phyloP scores from a whole-genome alignment of 2,888 invertebrate species.

The Marronus borbonicus region DNA sequence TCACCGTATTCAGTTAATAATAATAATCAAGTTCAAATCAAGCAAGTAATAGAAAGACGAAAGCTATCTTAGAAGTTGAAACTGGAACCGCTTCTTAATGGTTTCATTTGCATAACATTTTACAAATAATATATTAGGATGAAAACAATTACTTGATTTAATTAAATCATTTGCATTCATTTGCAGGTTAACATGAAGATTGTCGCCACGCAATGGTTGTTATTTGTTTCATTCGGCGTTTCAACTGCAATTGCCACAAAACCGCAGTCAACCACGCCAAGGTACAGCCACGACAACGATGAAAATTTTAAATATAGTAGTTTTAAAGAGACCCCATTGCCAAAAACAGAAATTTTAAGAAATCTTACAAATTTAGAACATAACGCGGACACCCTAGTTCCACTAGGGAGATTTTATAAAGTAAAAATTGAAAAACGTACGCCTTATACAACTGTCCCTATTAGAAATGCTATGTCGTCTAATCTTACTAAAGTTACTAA shows the following conservation, averaged over 20 bases:
- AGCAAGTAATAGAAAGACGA: no score
- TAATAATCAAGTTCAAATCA: no score
- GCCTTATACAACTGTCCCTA: neutral
- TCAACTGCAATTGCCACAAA: conserved; percentile 58
- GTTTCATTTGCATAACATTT: no score
- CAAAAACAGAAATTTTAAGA: conserved; percentile 11
- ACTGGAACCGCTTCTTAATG: no score
- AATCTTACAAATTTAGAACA: neutral
- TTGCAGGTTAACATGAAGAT: conserved; percentile 66
- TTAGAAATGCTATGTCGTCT: neutral
- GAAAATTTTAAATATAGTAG: conserved; percentile 50
- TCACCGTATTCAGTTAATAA: no score
- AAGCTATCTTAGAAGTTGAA: no score
- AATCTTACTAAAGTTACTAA: neutral
- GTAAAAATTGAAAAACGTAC: neutral
- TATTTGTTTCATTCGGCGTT: conserved; percentile 60
- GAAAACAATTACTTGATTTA: neutral
- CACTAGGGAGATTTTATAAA: neutral
- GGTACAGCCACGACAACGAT: conserved; percentile 63
- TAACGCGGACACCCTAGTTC: no score
- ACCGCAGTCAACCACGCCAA: conserved; percentile 64
- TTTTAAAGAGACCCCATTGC: neutral
- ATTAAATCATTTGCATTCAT: conserved; percentile 53
- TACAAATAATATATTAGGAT: no score
- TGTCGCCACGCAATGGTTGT: conserved; percentile 58